phyloP scores from a whole-genome alignment of 2,113 vertebrate species.

The Scytalopus superciliaris region DNA sequence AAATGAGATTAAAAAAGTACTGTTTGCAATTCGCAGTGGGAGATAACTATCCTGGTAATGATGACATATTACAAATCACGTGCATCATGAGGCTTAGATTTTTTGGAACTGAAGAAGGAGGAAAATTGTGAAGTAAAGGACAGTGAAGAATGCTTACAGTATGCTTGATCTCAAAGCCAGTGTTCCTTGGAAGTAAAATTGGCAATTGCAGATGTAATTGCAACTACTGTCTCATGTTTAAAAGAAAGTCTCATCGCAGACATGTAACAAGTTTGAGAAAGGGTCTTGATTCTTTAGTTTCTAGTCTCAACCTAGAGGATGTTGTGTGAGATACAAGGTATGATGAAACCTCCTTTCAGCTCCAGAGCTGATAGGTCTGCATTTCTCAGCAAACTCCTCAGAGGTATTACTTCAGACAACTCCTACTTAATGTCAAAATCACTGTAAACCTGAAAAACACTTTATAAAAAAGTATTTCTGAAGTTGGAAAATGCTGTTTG shows the following conservation, averaged over 20 bases:
- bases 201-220: not conserved
- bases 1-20: not conserved
- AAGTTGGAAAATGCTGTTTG: not conserved
- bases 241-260: not conserved
- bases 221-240: not conserved
- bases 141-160: not conserved
- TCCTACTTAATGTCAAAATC: not conserved
- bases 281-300: not conserved
- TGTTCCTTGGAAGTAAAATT: not conserved
- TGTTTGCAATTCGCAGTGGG: not conserved
- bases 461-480: not conserved
- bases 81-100: not conserved
- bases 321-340: not conserved
- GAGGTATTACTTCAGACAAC: not conserved
- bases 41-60: not conserved
- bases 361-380: not conserved
- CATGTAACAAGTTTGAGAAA: not conserved
- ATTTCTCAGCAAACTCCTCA: not conserved
- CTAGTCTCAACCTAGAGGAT: not conserved
- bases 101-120: not conserved
- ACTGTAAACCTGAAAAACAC: not conserved
- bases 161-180: not conserved
- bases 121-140: not conserved
- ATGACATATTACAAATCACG: accelerated
- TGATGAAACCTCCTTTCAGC: not conserved